phyloP scores from a whole-genome alignment of 2,797 vertebrate species.

The Cyclura pinguis region DNA sequence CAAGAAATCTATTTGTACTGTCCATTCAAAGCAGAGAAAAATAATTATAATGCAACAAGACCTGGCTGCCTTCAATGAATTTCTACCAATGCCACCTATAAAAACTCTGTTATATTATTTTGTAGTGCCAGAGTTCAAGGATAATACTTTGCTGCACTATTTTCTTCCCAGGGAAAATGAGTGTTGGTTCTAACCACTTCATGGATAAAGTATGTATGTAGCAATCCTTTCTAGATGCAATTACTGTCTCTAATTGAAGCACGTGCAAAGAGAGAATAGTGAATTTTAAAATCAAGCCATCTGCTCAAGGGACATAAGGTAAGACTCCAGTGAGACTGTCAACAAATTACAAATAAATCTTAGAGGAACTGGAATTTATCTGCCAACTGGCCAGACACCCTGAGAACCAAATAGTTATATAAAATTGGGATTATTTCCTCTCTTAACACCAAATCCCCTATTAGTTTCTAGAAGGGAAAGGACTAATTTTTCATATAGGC shows the following conservation, averaged over 20 bases:
- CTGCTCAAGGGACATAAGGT: slow-evolving; percentile 18
- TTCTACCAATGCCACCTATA: background rate
- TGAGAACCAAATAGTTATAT: slow-evolving; percentile 50
- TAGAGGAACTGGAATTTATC: slow-evolving; percentile 38
- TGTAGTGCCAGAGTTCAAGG: background rate
- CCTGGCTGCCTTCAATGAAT: background rate
- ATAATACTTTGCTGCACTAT: background rate
- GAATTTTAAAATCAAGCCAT: fast-evolving
- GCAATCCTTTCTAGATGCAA: slow-evolving; percentile 41
- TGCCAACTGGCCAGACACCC: background rate
- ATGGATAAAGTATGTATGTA: slow-evolving; percentile 40
- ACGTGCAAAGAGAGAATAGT: slow-evolving; percentile 8
- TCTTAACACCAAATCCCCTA: slow-evolving; percentile 32
- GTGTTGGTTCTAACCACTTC: background rate
- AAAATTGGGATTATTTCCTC: slow-evolving; percentile 9
- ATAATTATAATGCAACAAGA: slow-evolving; percentile 23
- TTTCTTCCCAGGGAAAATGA: background rate
- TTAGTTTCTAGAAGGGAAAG: slow-evolving; percentile 40
- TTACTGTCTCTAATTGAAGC: slow-evolving; percentile 39
- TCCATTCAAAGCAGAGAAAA: slow-evolving; percentile 51
- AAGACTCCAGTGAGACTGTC: slow-evolving; percentile 25
- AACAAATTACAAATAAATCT: slow-evolving; percentile 47
- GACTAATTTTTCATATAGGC: slow-evolving; percentile 7
- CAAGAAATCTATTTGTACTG: background rate
- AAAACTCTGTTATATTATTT: background rate